Conservation (phyloP, 2,888 invertebrate genomes). For the Drosophila dives region DNA sequence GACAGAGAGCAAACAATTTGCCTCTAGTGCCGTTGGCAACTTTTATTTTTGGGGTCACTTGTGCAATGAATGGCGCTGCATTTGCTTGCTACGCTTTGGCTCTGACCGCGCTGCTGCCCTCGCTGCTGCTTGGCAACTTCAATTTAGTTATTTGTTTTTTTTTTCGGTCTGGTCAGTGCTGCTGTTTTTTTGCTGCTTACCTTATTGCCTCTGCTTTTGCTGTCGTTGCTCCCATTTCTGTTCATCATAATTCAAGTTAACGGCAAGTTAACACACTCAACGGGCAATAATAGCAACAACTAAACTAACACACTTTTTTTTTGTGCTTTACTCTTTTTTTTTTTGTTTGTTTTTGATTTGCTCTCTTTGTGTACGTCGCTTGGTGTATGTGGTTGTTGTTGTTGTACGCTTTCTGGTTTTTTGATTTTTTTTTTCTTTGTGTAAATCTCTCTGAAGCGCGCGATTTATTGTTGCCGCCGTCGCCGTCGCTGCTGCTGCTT, state of each 20-base stretch:
- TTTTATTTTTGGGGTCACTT: conserved; percentile 47
- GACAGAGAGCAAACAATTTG: conserved; percentile 6
- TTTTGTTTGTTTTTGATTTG: conserved; percentile 12
- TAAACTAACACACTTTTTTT: conserved; percentile 65
- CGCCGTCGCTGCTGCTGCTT: conserved; percentile 19
- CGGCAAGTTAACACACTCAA: conserved; percentile 60
- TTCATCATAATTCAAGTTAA: conserved; percentile 59
- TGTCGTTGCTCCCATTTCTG: conserved; percentile 51
- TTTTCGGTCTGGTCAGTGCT: conserved; percentile 23
- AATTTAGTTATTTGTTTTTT: conserved; percentile 23
- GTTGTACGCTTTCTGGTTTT: conserved; percentile 74
- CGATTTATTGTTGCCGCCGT: conserved; percentile 45
- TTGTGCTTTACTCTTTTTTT: not conserved
- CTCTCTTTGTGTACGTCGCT: conserved; percentile 12
- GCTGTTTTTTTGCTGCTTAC: conserved; percentile 18
- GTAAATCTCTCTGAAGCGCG: conserved; percentile 53
- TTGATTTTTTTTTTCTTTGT: conserved; percentile 47
- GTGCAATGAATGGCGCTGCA: conserved; percentile 42
- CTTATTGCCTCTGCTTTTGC: conserved; percentile 35
- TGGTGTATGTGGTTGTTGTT: conserved; percentile 11
- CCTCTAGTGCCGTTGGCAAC: conserved; percentile 36
- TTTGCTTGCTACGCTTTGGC: conserved; percentile 39
- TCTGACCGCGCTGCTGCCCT: conserved; percentile 8
- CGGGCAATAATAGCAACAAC: conserved; percentile 59
- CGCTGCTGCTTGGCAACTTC: conserved; percentile 28